Evolutionary conservation across 2,888 invertebrate species (phyloP), one percentile per base, ranked within the genome.

Genomic region (Zygaena filipendulae): DNA sequence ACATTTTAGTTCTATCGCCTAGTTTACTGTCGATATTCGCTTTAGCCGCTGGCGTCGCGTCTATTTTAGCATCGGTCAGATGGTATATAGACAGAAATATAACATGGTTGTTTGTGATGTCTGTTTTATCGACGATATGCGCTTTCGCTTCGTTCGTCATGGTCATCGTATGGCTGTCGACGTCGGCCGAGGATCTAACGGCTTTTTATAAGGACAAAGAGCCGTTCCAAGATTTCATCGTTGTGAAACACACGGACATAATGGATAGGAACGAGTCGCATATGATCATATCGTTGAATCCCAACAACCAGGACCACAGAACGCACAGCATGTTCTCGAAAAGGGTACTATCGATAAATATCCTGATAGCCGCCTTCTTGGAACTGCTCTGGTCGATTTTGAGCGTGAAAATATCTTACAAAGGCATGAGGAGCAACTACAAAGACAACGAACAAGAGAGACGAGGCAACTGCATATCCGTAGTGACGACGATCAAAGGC

Each of bases 41-140:
- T 1, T 43, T 83, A 23, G 64, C 69, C 0, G 79, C 82, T 0
- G 83, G 83, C 1, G 32, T 81, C 3, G 68, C 83, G 0, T 85
- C 84, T 2, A 64, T 85, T 7, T 49, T 86, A 23, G 87, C 87
- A 1, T 87, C 86, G 47, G 81, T 83, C 18, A 62, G 77, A 36
- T 87, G 87, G 87, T 87, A 87, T 49, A 81, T 86, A 23, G 86
- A 87, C 45, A 74, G 80, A 32, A 85, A 87, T 47, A 87, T 87
- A 40, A 77, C 79, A 1, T 82, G 83, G 70, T 69, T 87, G 39
- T 86, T 87, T 40, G 53, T 81, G 23, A 74, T 82, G 35, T 83
- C 84, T 0, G 52, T 80, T 12, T 47, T 85, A 30, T 83, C 86
- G 0, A 70, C 82, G 1, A 8, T 82, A 2, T 69, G 82, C 1